These are phyloP conservation scores for Calosoma granatense DNA, from an alignment of 1,140 invertebrate species.

Conservation along the genomic window DNA sequence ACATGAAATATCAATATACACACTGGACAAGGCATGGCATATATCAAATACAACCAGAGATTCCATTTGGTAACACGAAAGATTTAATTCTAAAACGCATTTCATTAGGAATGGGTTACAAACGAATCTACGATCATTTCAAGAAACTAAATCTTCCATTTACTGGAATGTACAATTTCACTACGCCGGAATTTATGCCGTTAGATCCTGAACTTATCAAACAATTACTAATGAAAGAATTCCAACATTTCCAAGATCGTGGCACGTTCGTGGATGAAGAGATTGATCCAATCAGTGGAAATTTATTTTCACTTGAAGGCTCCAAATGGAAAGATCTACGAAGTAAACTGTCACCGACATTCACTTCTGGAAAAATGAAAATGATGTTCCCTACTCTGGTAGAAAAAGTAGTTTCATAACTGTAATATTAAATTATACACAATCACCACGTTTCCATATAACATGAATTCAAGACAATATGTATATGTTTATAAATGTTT, in stretches of 20 bases:
- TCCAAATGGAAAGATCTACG: conserved; percentile 41
- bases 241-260: conserved; percentile 40
- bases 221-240: conserved; percentile 38
- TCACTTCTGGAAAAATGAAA: conserved; percentile 38
- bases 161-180: too few relatives aligned
- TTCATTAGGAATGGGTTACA: too few relatives aligned
- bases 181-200: too few relatives aligned
- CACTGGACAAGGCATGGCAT: too few relatives aligned
- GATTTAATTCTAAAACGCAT: too few relatives aligned
- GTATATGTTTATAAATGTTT: too few relatives aligned
- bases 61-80: too few relatives aligned
- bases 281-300: conserved; percentile 40
- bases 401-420: conserved; percentile 24
- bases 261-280: conserved; percentile 37
- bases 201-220: conserved; percentile 36
- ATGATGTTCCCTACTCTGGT: conserved; percentile 25
- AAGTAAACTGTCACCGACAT: conserved; percentile 35
- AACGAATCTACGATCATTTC: too few relatives aligned
- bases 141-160: too few relatives aligned
- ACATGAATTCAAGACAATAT: too few relatives aligned
- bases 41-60: too few relatives aligned
- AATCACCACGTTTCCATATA: conserved; percentile 19
- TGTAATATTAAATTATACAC: conserved; percentile 26
- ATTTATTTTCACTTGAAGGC: conserved; percentile 42
- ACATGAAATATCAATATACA: too few relatives aligned